A percentile compares a stretch with the other conserved stretches of the same genome.
These are phyloP conservation scores for Dendrolimus pini DNA, from an alignment of 2,888 invertebrate species.

Conservation along the genomic window DNA sequence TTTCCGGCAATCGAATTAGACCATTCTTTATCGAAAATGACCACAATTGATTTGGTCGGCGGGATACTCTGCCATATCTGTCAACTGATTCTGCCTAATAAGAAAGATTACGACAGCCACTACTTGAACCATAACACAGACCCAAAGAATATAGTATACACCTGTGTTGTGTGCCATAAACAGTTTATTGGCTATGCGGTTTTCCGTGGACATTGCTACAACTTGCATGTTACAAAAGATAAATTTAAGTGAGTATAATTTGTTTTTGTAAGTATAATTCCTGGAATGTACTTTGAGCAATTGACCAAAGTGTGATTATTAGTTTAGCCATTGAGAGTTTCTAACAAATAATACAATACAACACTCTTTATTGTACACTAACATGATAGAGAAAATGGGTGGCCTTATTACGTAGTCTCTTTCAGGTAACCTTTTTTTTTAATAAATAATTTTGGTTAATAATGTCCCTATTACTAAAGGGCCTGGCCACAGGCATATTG, in stretches of 20 bases:
- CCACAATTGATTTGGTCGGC: constrained; percentile 59
- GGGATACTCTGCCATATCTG: constrained; percentile 78
- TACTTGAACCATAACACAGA: constrained; percentile 54
- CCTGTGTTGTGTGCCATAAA: constrained; percentile 75
- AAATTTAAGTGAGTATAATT: constrained; percentile 65
- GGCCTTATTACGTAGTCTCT: too few relatives aligned
- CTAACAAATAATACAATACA: too few relatives aligned
- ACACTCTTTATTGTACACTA: too few relatives aligned
- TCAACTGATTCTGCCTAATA: constrained; percentile 62
- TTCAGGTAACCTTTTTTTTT: too few relatives aligned
- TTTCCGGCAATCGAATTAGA: constrained; percentile 10
- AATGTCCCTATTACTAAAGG: too few relatives aligned
- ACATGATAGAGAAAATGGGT: too few relatives aligned
- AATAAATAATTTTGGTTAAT: too few relatives aligned
- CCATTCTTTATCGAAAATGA: constrained; percentile 33
- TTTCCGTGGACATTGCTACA: constrained; percentile 78
- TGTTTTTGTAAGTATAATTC: too few relatives aligned
- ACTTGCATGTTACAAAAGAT: constrained; percentile 70
- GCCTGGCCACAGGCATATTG: too few relatives aligned
- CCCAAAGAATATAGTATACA: constrained; percentile 55
- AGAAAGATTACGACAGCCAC: constrained; percentile 72
- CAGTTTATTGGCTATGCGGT: constrained; percentile 71
- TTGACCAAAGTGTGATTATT: too few relatives aligned
- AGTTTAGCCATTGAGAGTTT: too few relatives aligned
- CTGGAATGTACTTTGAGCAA: too few relatives aligned